phyloP scores from a whole-genome alignment of 1,140 invertebrate genomes.

The Habropoda laboriosa region DNA sequence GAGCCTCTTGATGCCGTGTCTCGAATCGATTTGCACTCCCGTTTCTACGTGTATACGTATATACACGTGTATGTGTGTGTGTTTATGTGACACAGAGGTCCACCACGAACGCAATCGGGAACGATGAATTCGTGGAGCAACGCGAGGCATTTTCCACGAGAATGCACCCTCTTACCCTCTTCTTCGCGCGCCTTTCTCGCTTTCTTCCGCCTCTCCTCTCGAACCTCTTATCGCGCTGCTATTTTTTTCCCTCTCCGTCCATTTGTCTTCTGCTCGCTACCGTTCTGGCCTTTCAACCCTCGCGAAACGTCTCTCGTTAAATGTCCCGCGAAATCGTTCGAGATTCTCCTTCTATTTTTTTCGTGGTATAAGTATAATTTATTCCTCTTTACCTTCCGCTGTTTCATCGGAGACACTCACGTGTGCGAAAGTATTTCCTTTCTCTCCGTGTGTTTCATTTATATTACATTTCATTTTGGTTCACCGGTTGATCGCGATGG shows the following conservation, averaged over 20 bases:
- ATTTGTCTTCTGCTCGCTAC: constrained; percentile 23
- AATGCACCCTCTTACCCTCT: constrained; percentile 11
- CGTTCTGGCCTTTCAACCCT: constrained; percentile 10
- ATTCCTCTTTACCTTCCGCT: neutral
- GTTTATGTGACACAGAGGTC: neutral
- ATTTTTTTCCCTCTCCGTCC: constrained; percentile 10
- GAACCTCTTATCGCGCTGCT: constrained; percentile 8
- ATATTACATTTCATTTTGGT: neutral
- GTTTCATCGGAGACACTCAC: no score
- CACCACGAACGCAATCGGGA: constrained; percentile 17
- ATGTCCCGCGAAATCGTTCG: neutral
- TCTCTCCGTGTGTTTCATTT: neutral
- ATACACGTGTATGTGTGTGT: neutral
- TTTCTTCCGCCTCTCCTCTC: constrained; percentile 13
- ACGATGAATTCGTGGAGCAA: constrained; percentile 46
- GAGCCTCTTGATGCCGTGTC: constrained; percentile 18
- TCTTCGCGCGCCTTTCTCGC: neutral
- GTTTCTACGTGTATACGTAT: neutral
- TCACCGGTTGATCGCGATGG: neutral
- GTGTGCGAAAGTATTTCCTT: no score
- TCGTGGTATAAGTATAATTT: neutral
- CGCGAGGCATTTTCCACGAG: constrained; percentile 50
- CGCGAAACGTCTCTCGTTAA: neutral
- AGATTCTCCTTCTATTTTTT: neutral
- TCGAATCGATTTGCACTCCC: constrained; percentile 25